Base-by-base conservation (phyloP, 2,113 vertebrate genomes). In the Salminus brasiliensis region DNA sequence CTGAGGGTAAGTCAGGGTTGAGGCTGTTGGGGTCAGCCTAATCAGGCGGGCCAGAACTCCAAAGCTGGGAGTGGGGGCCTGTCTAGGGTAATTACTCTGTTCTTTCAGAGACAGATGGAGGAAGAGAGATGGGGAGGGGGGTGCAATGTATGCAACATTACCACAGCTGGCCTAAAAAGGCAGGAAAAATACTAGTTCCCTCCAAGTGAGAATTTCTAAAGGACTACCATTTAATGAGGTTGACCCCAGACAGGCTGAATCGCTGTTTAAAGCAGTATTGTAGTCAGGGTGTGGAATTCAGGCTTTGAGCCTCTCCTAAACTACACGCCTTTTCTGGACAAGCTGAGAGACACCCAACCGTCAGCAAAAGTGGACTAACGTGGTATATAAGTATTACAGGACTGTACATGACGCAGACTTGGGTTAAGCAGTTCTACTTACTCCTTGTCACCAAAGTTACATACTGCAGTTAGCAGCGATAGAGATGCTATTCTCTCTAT, bases 51-150 rank as follows among this genome's bases (percentile, higher is more conserved):
- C 53, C 52, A 30, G 15, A 65, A 67, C 27, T 53, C 16, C 23
- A 41, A 16, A 36, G 43, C 39, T 36, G 23, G 68, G 53, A 41
- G 55, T 32, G 62, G 63, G 72, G 65, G 72, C 15, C 32, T 63
- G 45, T 74, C 39, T 59, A 59, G 59, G 72, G 60, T 83, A 76
- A 81, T 82, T 82, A 73, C 45, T 55, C 43, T 62, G 30, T 41
- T 29, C 75, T 72, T 69, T 60, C 70, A 53, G 47, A 15, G 66
- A 73, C 83, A 87, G 83, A 87, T 87, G 85, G 85, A 74, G 67
- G 32, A 52, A 41, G 72, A 5, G 53, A 27, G 49, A 39, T 4
- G 39, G 62, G 21, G 5, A n/a, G 27, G 55, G 45, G 62, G 72
- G 13, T 32, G 72, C 53, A 27, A 76, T 65, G 66, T 39, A 32